These are phyloP conservation scores for Tribolium castaneum DNA, from an alignment of 1,140 invertebrate species.

Conservation along the genomic window DNA sequence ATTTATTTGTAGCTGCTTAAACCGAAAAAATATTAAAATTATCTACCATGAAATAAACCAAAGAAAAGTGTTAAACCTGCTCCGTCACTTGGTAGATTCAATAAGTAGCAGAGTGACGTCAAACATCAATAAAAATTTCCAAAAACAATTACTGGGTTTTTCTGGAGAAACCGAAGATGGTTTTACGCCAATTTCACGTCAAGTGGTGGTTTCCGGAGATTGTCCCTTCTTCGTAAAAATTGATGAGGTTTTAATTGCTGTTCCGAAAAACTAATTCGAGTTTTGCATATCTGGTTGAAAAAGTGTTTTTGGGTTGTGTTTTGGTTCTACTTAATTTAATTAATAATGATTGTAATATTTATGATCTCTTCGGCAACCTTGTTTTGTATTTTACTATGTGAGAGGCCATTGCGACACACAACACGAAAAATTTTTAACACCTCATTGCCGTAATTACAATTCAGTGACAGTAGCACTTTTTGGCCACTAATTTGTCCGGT, in stretches of 20 bases:
- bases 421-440: background rate
- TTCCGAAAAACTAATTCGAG: background rate
- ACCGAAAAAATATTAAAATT: background rate
- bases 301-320: no score
- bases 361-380: background rate
- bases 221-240: background rate
- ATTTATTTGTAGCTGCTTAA: background rate
- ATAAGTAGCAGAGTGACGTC: background rate
- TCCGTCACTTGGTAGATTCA: background rate
- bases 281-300: background rate
- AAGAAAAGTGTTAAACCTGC: background rate
- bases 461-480: background rate
- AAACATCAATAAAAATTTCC: background rate
- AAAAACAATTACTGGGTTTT: background rate
- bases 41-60: background rate
- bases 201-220: background rate
- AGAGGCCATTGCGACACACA: background rate
- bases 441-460: background rate
- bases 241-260: background rate
- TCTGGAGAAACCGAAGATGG: background rate
- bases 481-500: background rate
- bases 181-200: background rate
- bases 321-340: background rate
- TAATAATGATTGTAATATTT: background rate
- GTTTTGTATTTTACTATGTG: background rate